Evolutionary conservation across 2,113 vertebrate genomes (phyloP), one percentile per base, ranked within the genome.

Genomic region (Marmota flaviventris): DNA sequence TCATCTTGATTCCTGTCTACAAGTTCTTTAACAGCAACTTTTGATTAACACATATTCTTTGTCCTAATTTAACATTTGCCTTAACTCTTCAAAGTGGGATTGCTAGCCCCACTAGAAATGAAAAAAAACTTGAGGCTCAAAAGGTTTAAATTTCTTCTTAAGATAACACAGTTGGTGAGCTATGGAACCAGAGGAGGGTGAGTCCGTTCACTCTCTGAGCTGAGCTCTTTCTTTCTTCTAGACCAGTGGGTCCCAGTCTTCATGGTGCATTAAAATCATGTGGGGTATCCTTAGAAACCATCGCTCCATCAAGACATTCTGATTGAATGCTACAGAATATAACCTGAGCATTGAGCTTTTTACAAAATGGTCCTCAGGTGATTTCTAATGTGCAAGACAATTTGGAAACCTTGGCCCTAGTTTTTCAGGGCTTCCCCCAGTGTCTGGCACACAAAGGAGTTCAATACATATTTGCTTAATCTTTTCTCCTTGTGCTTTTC

Each of bases 401-500:
- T 24, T 32, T 81, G 84, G 75, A 53, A 78, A 56, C 1, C 61
- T 27, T 61, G 53, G 13, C 8, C 9, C 27, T n/a, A 5, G 11
- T 29, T 11, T 13, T 4, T 17, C 9, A 8, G n/a, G 0, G 1
- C 32, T 17, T 51, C 29, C 8, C 42, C 53, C 27, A 9, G 17
- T 24, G 17, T 17, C 51, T 5, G 14, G 34, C 20, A 58, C 4
- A 17, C 0, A 45, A 48, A 22, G 39, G 11, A 34, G 20, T 34
- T 65, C 32, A 39, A 27, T 37, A 18, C 6, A 2, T 27, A 17
- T 78, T 93, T 78, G 25, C 48, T 69, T 56, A 51, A 29, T 76
- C 63, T 91, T 82, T 48, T 81, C 77, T 76, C 69, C 32, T 3
- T 22, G 63, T 56, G 37, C 58, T 91, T 93, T 94, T 76, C 82